Base-by-base conservation (phyloP, 2,888 invertebrate genomes). In the Apodemia mormo region DNA sequence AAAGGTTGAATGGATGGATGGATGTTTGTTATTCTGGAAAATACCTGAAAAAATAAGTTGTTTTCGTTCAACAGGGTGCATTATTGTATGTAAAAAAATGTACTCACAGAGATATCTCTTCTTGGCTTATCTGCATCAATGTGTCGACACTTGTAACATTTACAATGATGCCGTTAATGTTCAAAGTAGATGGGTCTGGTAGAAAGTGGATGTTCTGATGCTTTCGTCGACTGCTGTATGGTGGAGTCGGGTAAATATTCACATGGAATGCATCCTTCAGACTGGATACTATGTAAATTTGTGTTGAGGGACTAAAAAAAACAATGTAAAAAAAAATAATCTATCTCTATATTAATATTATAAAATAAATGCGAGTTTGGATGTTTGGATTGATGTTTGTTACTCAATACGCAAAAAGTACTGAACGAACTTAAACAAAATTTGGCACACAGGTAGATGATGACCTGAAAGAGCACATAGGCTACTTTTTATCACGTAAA, bases 121-220 rank as follows among this genome's bases (percentile, higher is more conserved):
- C 96, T 79, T 95, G 95, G 65, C 96, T 95, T 45, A 98, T 88
- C 82, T 98, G 97, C 92, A 97, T 96, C 9, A 98, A 89, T 61
- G 97, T 93, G 84, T 99, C 99, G 0, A 96, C 95, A 40, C 98
- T 96, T 3, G 98, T 98, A 40, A 96, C 89, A 0, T 96, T 97
- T 70, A 99, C 88, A 5, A 96, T 87, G 0, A 98, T 83, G 3
- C 97, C 98, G 78, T 96, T 95, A 68, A 98, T 91, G 80, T 95
- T 94, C 5, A 99, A 82, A 29, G 96, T 94, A 78, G 96, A 95
- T 0, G 98, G 99, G 92, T 98, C 98, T 0, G 97, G 95, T 75
- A 97, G 87, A 78, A 96, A 94, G 71, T 95, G 94, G 2, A 97
- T 85, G 85, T 96, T 96, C 9, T 94, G 78, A 79, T 94, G 94